Percentiles rank a stretch among this genome's conserved stretches.
phyloP scores from a whole-genome alignment of 92 coral and sea anemone species.

The Phenganax subtilis region DNA sequence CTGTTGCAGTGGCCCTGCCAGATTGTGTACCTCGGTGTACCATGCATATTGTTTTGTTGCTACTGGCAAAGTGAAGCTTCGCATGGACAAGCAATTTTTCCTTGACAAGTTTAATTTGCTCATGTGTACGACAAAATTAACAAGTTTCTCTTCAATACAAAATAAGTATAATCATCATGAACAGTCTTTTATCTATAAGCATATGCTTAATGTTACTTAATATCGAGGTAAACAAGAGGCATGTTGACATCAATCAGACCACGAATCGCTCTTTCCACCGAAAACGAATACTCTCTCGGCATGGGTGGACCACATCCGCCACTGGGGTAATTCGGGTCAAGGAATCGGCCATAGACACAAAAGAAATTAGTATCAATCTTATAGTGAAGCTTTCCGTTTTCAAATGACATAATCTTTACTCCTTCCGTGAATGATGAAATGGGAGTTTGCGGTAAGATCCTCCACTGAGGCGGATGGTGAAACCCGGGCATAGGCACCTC shows the following conservation, averaged over 20 bases:
- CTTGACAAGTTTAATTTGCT: too few relatives aligned
- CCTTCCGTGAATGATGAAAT: conserved; percentile 7
- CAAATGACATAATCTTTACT: conserved; percentile 3
- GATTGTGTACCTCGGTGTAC: too few relatives aligned
- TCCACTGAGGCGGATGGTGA: neutral
- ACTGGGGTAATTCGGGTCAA: neutral
- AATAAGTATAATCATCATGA: too few relatives aligned
- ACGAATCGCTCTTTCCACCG: neutral
- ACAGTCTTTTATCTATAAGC: too few relatives aligned
- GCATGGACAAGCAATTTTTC: too few relatives aligned
- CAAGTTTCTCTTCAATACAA: too few relatives aligned
- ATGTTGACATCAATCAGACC: conserved; percentile 6
- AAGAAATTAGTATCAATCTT: conserved; percentile 1
- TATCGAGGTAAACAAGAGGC: neutral
- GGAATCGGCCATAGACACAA: neutral
- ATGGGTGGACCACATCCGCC: neutral
- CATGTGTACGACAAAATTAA: too few relatives aligned
- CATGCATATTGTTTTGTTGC: too few relatives aligned
- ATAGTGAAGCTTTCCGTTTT: conserved; percentile 15
- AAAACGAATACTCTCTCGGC: neutral
- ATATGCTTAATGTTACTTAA: too few relatives aligned
- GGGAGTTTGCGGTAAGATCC: neutral
- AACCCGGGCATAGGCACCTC: neutral
- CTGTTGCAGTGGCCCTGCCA: too few relatives aligned
- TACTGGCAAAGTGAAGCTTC: too few relatives aligned